A percentile compares a stretch with the other conserved stretches of the same genome.
phyloP scores from a whole-genome alignment of 2,113 vertebrate genomes.

The Sprattus sprattus region DNA sequence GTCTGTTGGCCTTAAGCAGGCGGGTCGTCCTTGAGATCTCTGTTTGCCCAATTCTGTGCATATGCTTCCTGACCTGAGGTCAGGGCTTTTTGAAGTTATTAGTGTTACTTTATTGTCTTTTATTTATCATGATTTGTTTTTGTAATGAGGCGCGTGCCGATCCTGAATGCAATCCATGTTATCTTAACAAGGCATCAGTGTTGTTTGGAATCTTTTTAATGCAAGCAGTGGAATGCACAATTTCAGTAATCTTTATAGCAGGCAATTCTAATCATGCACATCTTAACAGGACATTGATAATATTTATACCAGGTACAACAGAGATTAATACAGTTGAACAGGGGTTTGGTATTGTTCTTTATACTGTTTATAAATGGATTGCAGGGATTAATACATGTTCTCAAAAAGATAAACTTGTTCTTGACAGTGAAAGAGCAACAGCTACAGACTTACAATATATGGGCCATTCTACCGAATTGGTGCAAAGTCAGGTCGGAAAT shows the following conservation, averaged over 20 bases:
- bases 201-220: neutral
- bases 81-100: neutral
- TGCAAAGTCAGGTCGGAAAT: too few species aligned
- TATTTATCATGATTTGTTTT: neutral
- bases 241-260: neutral
- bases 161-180: neutral
- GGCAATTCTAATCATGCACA: neutral
- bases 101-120: neutral
- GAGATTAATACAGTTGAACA: neutral
- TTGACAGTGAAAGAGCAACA: neutral
- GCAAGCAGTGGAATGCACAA: neutral
- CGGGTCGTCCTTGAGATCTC: neutral
- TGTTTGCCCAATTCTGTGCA: neutral
- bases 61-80: neutral
- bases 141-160: neutral
- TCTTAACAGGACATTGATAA: neutral
- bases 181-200: neutral
- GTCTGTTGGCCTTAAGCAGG: neutral
- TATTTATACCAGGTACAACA: neutral
- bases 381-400: neutral
- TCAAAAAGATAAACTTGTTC: neutral
- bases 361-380: neutral
- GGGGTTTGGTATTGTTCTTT: neutral
- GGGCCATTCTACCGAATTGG: too few species aligned
- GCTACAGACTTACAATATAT: slow-evolving; percentile 8